phyloP scores from a whole-genome alignment of 1,140 invertebrate genomes.

The Eupeodes corollae region DNA sequence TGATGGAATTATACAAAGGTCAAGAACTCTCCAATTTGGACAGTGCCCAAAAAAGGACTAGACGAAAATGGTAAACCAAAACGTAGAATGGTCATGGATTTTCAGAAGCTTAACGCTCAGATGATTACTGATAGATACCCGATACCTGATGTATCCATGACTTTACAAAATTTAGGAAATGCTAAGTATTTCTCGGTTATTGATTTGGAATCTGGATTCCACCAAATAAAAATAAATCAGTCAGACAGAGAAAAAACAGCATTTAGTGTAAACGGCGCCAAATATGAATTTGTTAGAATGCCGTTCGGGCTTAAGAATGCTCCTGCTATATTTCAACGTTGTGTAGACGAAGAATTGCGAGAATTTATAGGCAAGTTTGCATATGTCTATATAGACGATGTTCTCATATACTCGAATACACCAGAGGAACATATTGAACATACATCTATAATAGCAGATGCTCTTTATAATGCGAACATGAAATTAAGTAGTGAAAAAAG shows the following conservation, averaged over 20 bases:
- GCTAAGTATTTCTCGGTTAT: background rate
- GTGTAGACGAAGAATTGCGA: no score
- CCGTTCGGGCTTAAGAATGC: no score
- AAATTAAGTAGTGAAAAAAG: no score
- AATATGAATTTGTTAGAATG: background rate
- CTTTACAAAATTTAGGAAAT: background rate
- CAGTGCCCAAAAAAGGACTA: constrained; percentile 5
- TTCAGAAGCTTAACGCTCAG: background rate
- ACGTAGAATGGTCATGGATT: constrained; percentile 1
- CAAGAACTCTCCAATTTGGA: constrained; percentile 3
- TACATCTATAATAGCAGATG: constrained; percentile 12
- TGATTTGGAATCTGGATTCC: no score
- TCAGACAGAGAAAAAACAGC: background rate
- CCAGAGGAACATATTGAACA: constrained; percentile 5
- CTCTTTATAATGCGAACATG: constrained; percentile 12
- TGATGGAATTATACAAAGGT: background rate
- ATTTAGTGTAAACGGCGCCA: background rate
- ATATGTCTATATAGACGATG: background rate
- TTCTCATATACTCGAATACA: background rate
- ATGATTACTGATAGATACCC: background rate
- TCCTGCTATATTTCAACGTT: no score
- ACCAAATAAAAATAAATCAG: no score
- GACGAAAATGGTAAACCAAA: constrained; percentile 1
- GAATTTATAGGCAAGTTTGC: no score
- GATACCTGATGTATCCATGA: background rate